A percentile compares a stretch with the other conserved stretches of the same genome.
Conservation (phyloP, 2,888 invertebrate genomes). For the Teleogryllus oceanicus region DNA sequence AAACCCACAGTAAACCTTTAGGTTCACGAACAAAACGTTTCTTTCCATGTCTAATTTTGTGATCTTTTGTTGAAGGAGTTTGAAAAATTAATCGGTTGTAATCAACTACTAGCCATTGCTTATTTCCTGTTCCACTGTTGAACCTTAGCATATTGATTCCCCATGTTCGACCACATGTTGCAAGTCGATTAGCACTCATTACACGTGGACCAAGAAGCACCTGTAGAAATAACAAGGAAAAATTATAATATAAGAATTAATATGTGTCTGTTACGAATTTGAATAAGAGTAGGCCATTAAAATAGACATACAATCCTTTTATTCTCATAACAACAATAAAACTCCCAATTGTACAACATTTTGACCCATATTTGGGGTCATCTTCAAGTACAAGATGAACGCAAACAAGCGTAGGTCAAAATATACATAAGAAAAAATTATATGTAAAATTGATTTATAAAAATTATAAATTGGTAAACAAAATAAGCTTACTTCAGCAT, state of each 20-base stretch:
- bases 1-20: constrained; percentile 58
- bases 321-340: background rate
- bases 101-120: constrained; percentile 83
- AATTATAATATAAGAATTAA: background rate
- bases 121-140: constrained; percentile 79
- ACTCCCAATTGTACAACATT: no score
- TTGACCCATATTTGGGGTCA: no score
- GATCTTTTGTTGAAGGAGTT: no score
- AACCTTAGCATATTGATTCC: constrained; percentile 61
- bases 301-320: background rate
- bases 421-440: no score
- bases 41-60: constrained; percentile 30
- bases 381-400: no score
- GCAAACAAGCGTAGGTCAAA: no score
- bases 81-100: constrained; percentile 55
- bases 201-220: constrained; percentile 71
- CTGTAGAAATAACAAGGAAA: constrained; percentile 44
- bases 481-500: no score
- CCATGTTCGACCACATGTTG: constrained; percentile 71
- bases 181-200: constrained; percentile 78
- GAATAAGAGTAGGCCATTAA: background rate
- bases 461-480: no score
- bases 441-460: no score
- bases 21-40: background rate
- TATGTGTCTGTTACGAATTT: background rate